A percentile compares a stretch with the other conserved stretches of the same genome.
Conservation (phyloP, 2,888 invertebrate species). For the Bedellia somnulentella region DNA sequence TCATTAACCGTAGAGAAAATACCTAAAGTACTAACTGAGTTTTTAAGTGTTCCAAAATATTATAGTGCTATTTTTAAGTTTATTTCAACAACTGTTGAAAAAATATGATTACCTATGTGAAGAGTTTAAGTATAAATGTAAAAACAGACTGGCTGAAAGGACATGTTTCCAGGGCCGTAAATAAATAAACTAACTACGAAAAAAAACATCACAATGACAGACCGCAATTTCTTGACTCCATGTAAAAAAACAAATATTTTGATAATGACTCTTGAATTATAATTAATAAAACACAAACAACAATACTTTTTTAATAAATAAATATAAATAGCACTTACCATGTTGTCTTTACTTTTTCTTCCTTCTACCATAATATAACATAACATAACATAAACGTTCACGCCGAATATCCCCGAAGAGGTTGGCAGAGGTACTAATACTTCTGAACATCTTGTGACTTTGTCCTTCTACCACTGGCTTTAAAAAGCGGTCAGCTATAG, state of each 20-base stretch:
- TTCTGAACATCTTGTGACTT: no score
- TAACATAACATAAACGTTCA: no score
- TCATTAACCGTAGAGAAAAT: no score
- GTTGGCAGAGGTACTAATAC: no score
- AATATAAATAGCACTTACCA: slow-evolving; percentile 16
- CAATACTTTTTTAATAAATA: slow-evolving; percentile 14
- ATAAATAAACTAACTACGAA: background rate
- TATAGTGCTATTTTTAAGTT: no score
- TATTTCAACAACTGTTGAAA: no score
- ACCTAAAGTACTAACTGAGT: no score
- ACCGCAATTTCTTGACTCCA: background rate
- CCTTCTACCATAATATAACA: no score
- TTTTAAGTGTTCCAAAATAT: no score
- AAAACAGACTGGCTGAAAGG: no score
- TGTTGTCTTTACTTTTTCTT: slow-evolving; percentile 16
- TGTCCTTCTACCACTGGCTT: slow-evolving; percentile 17
- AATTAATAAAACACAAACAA: slow-evolving; percentile 11
- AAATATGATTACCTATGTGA: slow-evolving; percentile 7
- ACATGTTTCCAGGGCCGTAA: background rate
- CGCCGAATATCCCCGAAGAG: no score
- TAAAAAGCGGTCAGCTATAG: slow-evolving; percentile 19
- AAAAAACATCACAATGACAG: background rate
- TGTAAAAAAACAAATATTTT: background rate
- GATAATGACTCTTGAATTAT: slow-evolving; percentile 2
- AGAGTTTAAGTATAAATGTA: background rate